These are phyloP conservation scores for Trichoplusia ni DNA, from an alignment of 1,140 invertebrate genomes.

Conservation along the genomic window DNA sequence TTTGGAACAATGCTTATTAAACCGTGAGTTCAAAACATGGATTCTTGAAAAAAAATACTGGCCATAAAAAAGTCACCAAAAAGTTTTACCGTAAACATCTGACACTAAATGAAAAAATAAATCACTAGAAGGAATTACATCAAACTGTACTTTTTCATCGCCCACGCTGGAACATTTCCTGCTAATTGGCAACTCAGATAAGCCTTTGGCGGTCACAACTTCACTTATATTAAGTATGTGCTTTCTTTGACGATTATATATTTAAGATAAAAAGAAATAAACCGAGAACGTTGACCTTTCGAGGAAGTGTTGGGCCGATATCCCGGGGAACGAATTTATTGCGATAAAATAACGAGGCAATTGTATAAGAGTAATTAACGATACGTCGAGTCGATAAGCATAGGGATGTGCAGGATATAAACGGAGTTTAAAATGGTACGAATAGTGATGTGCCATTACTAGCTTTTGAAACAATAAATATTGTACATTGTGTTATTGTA, in stretches of 20 bases:
- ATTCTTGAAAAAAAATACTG: no score
- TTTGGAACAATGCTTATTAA: no score
- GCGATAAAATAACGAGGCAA: neutral
- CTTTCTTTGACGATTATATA: slow-evolving; percentile 28
- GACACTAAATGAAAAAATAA: slow-evolving; percentile 15
- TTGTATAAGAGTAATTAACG: slow-evolving; percentile 23
- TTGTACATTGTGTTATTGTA: no score
- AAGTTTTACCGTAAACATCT: neutral
- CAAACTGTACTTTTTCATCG: neutral
- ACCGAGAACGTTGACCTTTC: slow-evolving; percentile 13
- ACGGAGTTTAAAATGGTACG: slow-evolving; percentile 7
- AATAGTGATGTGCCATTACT: no score
- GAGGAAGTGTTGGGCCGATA: slow-evolving; percentile 3
- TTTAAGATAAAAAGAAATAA: slow-evolving; percentile 21
- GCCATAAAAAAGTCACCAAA: no score
- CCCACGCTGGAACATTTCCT: slow-evolving; percentile 4
- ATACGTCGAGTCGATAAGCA: slow-evolving; percentile 1
- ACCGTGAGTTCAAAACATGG: no score
- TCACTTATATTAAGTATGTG: neutral
- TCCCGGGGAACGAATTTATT: slow-evolving; percentile 17
- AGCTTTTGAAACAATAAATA: no score
- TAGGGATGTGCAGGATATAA: no score
- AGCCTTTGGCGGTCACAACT: slow-evolving; percentile 23
- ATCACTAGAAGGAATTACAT: neutral
- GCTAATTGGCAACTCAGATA: slow-evolving; percentile 25